Evolutionary conservation across 37 sponge, comb jelly and placozoan genomes (phyloP), one percentile per base, ranked within the genome.

Genomic region (Chondrilla cf. caribensis): DNA sequence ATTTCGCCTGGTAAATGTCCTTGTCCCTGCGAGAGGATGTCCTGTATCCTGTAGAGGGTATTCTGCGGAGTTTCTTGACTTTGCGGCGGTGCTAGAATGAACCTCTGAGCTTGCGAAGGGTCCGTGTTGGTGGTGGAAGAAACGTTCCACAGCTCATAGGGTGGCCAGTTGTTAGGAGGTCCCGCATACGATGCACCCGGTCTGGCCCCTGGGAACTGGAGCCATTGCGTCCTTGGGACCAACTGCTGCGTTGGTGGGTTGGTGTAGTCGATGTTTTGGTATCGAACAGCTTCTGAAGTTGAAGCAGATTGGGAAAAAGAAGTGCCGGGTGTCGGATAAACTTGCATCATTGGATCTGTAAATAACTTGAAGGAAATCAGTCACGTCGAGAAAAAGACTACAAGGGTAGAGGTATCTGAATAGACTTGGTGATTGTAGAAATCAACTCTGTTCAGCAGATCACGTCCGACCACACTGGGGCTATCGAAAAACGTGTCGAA

Each of bases 31-130:
- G 88, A 88, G 43, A 91, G 81, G 21, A 91, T 91, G 41, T 91
- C 92, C 17, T 84, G 62, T 18, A 91, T 91, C 33, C 87, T 85
- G 77, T 91, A 88, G 14, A 85, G 83, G 9, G 91, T 91, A 19
- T 65, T 81, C 26, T 37, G 41, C 22, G 0, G 41, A 9, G 24
- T 43, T 1, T 73, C 44, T 22, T 42, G 44, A 1, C 44, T n/a
- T 18, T 3, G 41, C 3, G 38, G 76, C 24, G 76, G 36, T 32
- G 76, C 25, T 38, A 73, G 25, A 37, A 73, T n/a, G 0, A 73
- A 2, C 6, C 76, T 73, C 76, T 73, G 76, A 2, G 44, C 76
- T 2, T 37, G 41, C 25, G 31, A n/a, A 3, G 29, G 68, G 1
- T 73, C 44, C 0, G 44, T 19, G 14, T 37, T 73, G 41, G 40